A percentile compares a stretch with the other conserved stretches of the same genome.
These are phyloP conservation scores for Amyelois transitella DNA, from an alignment of 1,140 invertebrate species.

Conservation along the genomic window DNA sequence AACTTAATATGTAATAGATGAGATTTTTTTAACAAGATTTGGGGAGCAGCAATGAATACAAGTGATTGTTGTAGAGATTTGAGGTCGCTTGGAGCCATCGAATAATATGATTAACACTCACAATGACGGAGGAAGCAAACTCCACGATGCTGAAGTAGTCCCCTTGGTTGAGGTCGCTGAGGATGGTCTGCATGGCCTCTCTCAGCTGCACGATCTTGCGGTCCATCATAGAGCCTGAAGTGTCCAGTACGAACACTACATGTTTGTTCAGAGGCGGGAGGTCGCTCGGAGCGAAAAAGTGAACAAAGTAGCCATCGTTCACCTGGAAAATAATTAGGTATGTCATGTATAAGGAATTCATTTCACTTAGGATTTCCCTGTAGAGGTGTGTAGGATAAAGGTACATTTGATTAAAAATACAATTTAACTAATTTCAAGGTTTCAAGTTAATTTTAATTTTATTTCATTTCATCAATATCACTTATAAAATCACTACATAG, in stretches of 20 bases:
- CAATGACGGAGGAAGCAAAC: constrained; percentile 74
- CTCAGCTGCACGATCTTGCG: constrained; percentile 79
- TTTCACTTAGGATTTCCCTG: too few species aligned
- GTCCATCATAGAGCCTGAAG: constrained; percentile 82
- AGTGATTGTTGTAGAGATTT: background rate
- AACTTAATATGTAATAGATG: background rate
- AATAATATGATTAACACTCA: constrained; percentile 40
- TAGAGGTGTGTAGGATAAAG: too few species aligned
- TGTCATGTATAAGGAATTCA: too few species aligned
- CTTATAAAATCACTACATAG: too few species aligned
- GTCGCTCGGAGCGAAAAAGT: constrained; percentile 80
- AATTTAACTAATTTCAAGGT: too few species aligned
- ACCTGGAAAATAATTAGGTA: constrained; percentile 61
- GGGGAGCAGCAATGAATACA: too few species aligned
- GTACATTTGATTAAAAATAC: too few species aligned
- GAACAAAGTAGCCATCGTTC: constrained; percentile 85
- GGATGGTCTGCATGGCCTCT: constrained; percentile 80
- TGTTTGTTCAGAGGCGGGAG: constrained; percentile 79
- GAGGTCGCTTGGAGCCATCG: too few species aligned
- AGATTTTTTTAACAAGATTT: background rate
- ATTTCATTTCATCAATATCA: too few species aligned
- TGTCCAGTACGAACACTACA: constrained; percentile 83
- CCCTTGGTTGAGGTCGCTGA: constrained; percentile 75
- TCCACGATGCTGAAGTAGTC: constrained; percentile 82
- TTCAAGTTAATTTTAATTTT: too few species aligned